Base-by-base conservation (phyloP, 2,888 invertebrate species). In the Nebria salina region DNA sequence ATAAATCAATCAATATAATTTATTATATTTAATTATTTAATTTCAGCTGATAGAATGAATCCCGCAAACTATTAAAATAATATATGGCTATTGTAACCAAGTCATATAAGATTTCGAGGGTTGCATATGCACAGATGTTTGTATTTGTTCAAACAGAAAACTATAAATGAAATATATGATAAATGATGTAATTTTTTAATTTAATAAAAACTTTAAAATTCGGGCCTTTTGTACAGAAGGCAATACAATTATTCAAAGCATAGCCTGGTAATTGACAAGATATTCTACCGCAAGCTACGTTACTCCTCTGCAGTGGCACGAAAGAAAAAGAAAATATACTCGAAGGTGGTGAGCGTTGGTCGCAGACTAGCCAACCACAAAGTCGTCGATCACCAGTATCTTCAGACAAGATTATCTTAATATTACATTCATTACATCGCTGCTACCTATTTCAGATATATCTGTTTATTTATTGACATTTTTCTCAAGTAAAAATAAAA, bases 281-380 rank as follows among this genome's bases (percentile, higher is more conserved):
- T 54, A 54, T 54, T 54, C 54, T 54, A 54, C 54, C 54, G 54
- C 54, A 54, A 54, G 54, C 54, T 54, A 54, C 54, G 54, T 54
- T 13, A 54, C 54, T 54, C 54, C 54, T 54, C 54, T 54, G 8
- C 54, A 54, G 54, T 54, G 4, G 54, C 13, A 11, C 54, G 8
- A 54, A 8, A 54, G 54, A 54, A 54, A 54, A 54, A 54, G 54
- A 13, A 54, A 54, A 54, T 11, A 54, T 54, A 54, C 11, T 54
- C 11, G 54, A 54, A 54, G 54, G 54, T 54, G 54, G 54, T 54
- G 54, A 54, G 54, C 54, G 54, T 54, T 54, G 54, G 54, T 13
- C 54, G 54, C 54, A 54, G 6, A 54, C 54, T 13, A 54, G 54
- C 8, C 54, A 54, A 11, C 54, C 54, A 54, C 54, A 54, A 54